Base-by-base conservation (phyloP, 2,888 invertebrate genomes). In the Lomographa bimaculata region DNA sequence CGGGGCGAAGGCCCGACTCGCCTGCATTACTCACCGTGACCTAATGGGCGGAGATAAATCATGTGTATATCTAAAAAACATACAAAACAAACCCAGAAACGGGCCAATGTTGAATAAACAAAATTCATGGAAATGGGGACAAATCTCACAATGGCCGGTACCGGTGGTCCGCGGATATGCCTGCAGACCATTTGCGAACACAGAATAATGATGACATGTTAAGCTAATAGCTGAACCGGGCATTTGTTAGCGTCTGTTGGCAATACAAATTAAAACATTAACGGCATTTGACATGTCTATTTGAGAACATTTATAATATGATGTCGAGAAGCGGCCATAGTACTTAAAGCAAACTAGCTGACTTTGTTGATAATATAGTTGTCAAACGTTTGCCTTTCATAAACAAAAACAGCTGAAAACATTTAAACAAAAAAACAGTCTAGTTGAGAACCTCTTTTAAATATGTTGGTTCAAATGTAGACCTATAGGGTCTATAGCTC, bases 101-200 rank as follows among this genome's bases (percentile, higher is more conserved):
- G 71, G 65, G 56, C 79, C 73, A 77, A 80, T 77, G 75, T 79
- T 79, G 80, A 78, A 82, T 82, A 83, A 81, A 84, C 82, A 80
- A 77, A 85, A 86, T 87, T 86, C 86, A 85, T 81, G 85, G 87
- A 85, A 85, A 85, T 77, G 71, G 75, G 77, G 79, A 83, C 83
- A 82, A 82, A 84, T 85, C 77, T 72, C 69, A 82, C 81, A 79
- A 81, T 79, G 69, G 72, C 62, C 64, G 54, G 66, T 65, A 59
- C 77, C 68, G 75, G 83, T 76, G 77, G 80, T 73, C 83, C 65
- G 71, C 68, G 66, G 62, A 66, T 64, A 57, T 63, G 58, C 50
- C 52, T 57, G 50, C 56, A 53, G 64, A 64, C 66, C 67, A 67
- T 66, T 70, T 66, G 78, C 78, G 64, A 74, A 74, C 58, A 55